Percentiles rank a stretch among this genome's conserved stretches.
Conservation (phyloP, 2,113 vertebrate species). For the Nothocercus julius region DNA sequence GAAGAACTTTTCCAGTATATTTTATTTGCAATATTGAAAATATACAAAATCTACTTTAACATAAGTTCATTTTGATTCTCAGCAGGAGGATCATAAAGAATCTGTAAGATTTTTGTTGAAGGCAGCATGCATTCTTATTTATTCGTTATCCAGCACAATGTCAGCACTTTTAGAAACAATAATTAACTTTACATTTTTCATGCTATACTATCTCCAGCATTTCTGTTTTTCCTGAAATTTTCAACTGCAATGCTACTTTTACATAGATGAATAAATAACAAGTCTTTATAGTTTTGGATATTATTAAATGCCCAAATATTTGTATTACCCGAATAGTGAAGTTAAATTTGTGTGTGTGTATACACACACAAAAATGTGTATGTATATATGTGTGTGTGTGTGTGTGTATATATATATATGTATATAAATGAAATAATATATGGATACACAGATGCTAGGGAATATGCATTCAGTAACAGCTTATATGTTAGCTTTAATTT, state of each 20-base stretch:
- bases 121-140: neutral
- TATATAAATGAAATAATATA: neutral
- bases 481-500: neutral
- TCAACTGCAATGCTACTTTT: neutral
- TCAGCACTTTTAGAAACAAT: neutral
- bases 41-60: neutral
- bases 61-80: neutral
- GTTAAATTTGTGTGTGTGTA: neutral
- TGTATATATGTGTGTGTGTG: too few species aligned
- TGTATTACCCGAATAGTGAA: neutral
- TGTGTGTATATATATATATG: too few species aligned
- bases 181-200: neutral
- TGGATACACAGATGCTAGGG: neutral
- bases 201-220: fast-evolving
- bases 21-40: neutral
- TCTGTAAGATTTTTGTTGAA: neutral
- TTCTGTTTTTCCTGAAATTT: neutral
- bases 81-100: neutral
- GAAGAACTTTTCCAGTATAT: neutral
- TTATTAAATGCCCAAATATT: neutral
- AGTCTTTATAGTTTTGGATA: neutral
- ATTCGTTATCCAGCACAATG: neutral
- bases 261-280: neutral
- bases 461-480: neutral
- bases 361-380: too few species aligned